Conservation (phyloP, 2,113 vertebrate species). For the Prochilodus magdalenae region DNA sequence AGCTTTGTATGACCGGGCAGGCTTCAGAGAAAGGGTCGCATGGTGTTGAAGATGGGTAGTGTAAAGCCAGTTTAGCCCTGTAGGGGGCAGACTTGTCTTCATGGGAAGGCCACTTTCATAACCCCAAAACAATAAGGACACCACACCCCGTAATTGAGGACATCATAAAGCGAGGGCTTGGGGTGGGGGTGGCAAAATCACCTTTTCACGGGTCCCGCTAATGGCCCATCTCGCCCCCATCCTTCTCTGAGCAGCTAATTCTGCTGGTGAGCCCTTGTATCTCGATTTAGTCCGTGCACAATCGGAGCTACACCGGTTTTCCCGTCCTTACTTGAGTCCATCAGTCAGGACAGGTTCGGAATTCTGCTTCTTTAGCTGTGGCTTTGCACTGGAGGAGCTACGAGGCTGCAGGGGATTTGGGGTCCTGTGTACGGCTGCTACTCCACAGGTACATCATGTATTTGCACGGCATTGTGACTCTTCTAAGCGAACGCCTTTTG, state of each 20-base stretch:
- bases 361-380: too few species aligned
- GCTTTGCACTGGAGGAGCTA: too few species aligned
- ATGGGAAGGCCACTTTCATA: too few species aligned
- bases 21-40: slow-evolving; percentile 22
- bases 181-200: too few species aligned
- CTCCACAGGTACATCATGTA: too few species aligned
- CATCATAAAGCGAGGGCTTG: too few species aligned
- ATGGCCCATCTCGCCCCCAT: background rate
- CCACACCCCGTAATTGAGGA: too few species aligned
- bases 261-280: background rate
- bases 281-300: background rate
- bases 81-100: slow-evolving; percentile 2
- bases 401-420: too few species aligned
- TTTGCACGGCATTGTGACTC: too few species aligned
- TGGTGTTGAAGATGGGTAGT: slow-evolving; percentile 23
- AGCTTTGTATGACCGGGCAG: slow-evolving; percentile 34
- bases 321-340: background rate
- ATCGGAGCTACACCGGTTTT: background rate
- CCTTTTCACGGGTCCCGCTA: background rate
- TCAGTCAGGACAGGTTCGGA: background rate
- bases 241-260: background rate
- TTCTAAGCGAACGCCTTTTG: too few species aligned
- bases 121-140: too few species aligned
- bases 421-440: too few species aligned
- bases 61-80: slow-evolving; percentile 14